A percentile compares a stretch with the other conserved stretches of the same genome.
phyloP scores from a whole-genome alignment of 2,113 vertebrate species.

The Elephantulus edwardii region DNA sequence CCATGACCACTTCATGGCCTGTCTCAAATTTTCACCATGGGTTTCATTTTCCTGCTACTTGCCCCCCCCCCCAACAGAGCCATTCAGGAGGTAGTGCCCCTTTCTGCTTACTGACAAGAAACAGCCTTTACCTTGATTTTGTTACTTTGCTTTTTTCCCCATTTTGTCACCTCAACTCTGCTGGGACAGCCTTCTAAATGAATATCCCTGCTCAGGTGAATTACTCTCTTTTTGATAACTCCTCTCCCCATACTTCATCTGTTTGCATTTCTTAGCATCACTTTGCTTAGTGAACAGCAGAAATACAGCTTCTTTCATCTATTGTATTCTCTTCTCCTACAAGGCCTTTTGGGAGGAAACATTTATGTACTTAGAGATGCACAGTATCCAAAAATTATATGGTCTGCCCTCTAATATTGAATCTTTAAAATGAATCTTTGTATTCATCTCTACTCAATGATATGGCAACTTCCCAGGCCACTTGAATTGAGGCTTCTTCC shows the following conservation, averaged over 20 bases:
- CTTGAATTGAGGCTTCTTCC: constrained; percentile 11
- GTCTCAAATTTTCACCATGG: neutral
- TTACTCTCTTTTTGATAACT: neutral
- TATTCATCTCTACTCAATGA: neutral
- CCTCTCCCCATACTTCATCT: neutral
- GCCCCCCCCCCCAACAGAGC: neutral
- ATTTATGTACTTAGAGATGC: neutral
- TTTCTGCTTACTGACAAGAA: neutral
- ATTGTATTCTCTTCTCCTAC: neutral
- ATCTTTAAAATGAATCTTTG: constrained; percentile 35
- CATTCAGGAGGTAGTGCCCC: neutral
- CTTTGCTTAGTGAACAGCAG: constrained; percentile 25
- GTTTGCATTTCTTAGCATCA: constrained; percentile 32
- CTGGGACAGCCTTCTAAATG: constrained; percentile 23
- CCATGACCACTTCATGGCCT: neutral
- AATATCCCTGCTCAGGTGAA: neutral
- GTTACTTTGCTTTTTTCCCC: constrained; percentile 1
- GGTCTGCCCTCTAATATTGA: neutral
- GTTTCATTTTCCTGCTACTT: constrained; percentile 1
- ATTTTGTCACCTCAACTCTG: constrained; percentile 10
- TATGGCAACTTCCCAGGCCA: neutral
- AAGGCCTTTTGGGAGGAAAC: neutral
- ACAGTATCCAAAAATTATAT: constrained; percentile 2
- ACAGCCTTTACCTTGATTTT: neutral
- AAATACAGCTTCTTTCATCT: constrained; percentile 33